Evolutionary conservation across 2,797 vertebrate species (phyloP).

Genomic region (Hemitrygon akajei): DNA sequence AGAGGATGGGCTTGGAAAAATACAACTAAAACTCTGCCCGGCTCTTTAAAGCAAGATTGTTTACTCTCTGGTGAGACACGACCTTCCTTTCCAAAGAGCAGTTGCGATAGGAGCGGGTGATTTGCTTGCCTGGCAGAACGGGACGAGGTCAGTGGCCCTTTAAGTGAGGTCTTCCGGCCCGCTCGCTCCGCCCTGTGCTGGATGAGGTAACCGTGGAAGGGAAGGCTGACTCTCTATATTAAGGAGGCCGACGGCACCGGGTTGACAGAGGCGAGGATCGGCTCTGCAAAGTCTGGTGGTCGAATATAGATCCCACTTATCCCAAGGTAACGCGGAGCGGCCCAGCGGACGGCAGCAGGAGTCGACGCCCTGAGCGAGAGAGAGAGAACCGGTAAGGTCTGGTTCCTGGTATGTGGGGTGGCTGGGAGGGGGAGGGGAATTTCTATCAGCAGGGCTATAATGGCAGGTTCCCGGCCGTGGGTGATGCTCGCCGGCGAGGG

Average conservation of each 20-base stretch:
- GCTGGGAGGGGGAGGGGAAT: neutral
- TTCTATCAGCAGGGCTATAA: neutral
- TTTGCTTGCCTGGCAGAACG: neutral
- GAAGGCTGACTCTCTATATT: neutral
- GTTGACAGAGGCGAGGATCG: no score
- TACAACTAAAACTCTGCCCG: neutral
- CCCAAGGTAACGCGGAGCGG: no score
- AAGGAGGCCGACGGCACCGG: no score
- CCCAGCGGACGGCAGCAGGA: no score
- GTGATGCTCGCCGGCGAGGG: no score
- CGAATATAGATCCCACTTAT: no score
- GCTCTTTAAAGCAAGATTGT: neutral
- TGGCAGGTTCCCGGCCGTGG: no score
- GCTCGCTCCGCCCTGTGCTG: neutral
- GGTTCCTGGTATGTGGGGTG: neutral
- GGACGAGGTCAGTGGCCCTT: neutral
- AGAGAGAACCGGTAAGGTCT: neutral
- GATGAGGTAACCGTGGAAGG: neutral
- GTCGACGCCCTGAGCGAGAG: no score
- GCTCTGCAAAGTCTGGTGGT: no score
- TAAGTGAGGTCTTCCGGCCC: neutral
- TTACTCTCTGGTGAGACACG: neutral
- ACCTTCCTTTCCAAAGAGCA: no score
- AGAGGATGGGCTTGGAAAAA: slow-evolving; percentile 15
- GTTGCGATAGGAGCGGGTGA: neutral